A percentile compares a stretch with the other conserved stretches of the same genome.
These are phyloP conservation scores for Myotis myotis DNA, from an alignment of 2,797 vertebrate species.

Conservation along the genomic window DNA sequence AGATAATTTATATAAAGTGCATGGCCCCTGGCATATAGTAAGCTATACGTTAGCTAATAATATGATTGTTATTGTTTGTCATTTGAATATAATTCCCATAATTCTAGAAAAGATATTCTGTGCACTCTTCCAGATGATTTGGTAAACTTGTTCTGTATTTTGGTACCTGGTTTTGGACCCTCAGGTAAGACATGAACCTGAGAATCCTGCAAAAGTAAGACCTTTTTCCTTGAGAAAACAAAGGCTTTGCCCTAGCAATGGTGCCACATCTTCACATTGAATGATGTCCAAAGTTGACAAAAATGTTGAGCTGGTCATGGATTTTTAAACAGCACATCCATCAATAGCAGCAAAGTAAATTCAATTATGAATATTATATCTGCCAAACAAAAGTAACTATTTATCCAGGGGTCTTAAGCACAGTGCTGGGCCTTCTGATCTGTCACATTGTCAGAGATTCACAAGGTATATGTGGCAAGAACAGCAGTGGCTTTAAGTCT, in stretches of 20 bases:
- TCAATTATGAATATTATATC: background rate
- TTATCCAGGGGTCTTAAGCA: background rate
- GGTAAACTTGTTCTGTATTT: background rate
- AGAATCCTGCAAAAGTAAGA: background rate
- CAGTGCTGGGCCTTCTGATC: background rate
- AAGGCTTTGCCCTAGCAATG: background rate
- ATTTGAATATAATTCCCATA: background rate
- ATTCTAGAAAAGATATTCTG: background rate
- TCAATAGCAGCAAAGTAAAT: background rate
- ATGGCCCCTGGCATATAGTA: background rate
- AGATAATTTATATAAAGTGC: background rate
- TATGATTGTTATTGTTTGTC: background rate
- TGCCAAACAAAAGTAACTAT: background rate
- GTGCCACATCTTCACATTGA: background rate
- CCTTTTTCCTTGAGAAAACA: background rate
- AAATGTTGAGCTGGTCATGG: background rate
- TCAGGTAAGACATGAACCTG: background rate
- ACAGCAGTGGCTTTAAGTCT: background rate
- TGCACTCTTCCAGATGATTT: background rate
- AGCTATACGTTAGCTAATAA: background rate
- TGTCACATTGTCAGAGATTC: background rate
- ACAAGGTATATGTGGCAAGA: background rate
- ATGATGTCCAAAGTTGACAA: background rate
- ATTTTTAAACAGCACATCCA: background rate
- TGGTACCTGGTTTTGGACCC: background rate